phyloP scores from a whole-genome alignment of 2,113 vertebrate genomes.

The Colius striatus region DNA sequence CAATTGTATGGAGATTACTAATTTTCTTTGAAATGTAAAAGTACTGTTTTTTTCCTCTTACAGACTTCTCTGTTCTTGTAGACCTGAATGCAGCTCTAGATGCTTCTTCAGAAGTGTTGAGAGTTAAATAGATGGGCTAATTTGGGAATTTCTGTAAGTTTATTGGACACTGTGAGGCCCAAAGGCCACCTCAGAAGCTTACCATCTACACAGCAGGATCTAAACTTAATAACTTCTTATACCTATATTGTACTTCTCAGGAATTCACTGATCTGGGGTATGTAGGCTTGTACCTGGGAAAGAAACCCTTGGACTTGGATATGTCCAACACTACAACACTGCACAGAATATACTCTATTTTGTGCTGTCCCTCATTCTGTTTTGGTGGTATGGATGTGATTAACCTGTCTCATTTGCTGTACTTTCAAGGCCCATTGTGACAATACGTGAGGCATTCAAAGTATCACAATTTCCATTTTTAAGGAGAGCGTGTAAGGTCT shows the following conservation, averaged over 20 bases:
- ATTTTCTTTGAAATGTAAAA: not conserved
- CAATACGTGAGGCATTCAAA: not conserved
- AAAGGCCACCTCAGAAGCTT: constrained; percentile 9
- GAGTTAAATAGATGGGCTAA: not conserved
- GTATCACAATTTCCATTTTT: not conserved
- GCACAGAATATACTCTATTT: not conserved
- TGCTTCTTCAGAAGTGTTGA: not conserved
- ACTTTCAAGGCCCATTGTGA: not conserved
- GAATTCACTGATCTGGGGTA: not conserved
- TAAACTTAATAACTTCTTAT: not conserved
- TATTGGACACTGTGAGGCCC: not conserved
- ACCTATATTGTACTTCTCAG: not conserved
- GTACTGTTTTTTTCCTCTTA: not conserved
- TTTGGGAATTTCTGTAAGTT: constrained; percentile 14
- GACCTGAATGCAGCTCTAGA: not conserved
- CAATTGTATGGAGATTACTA: not conserved
- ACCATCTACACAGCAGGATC: not conserved
- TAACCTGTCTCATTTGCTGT: not conserved
- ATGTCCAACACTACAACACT: not conserved
- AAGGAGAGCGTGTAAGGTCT: not conserved
- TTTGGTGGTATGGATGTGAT: not conserved
- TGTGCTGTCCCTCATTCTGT: not conserved
- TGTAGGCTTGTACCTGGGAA: not conserved
- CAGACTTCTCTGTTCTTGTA: not conserved
- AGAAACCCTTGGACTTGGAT: not conserved